Conservation (phyloP, 2,888 invertebrate genomes). For the Acleris laterana region DNA sequence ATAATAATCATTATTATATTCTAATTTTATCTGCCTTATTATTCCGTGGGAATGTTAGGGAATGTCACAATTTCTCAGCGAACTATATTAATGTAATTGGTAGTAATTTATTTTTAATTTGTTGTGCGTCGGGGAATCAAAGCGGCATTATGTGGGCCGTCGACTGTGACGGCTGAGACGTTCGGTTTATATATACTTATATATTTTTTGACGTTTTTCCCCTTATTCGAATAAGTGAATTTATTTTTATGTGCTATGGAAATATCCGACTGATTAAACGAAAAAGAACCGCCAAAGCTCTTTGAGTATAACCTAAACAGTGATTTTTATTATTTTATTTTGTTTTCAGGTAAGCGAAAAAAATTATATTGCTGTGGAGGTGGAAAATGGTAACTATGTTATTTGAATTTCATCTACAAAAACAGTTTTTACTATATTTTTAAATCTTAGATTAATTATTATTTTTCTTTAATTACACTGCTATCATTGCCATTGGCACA, state of each 20-base stretch:
- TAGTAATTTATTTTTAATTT: slow-evolving; percentile 31
- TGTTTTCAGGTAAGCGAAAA: slow-evolving; percentile 29
- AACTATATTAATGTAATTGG: slow-evolving; percentile 13
- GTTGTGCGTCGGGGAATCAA: slow-evolving; percentile 15
- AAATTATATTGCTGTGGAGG: neutral
- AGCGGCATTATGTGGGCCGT: slow-evolving; percentile 26
- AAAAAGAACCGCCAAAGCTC: too few species aligned
- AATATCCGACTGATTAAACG: too few species aligned
- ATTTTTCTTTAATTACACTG: too few species aligned
- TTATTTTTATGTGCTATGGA: too few species aligned
- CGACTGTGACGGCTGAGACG: slow-evolving; percentile 13
- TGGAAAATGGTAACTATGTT: neutral
- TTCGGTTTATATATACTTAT: neutral
- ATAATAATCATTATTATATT: neutral
- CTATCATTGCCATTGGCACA: too few species aligned
- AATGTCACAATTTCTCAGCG: slow-evolving; percentile 23
- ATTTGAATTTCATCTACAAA: too few species aligned
- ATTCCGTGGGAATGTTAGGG: slow-evolving; percentile 19
- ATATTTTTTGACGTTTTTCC: too few species aligned
- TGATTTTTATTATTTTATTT: neutral
- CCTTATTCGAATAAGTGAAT: too few species aligned
- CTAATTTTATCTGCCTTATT: slow-evolving; percentile 19
- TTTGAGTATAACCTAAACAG: too few species aligned
- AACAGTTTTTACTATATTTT: too few species aligned
- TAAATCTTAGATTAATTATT: too few species aligned